Percentiles rank a stretch among this genome's conserved stretches.
These are phyloP conservation scores for Daboia siamensis DNA, from an alignment of 2,113 vertebrate genomes.

Conservation along the genomic window DNA sequence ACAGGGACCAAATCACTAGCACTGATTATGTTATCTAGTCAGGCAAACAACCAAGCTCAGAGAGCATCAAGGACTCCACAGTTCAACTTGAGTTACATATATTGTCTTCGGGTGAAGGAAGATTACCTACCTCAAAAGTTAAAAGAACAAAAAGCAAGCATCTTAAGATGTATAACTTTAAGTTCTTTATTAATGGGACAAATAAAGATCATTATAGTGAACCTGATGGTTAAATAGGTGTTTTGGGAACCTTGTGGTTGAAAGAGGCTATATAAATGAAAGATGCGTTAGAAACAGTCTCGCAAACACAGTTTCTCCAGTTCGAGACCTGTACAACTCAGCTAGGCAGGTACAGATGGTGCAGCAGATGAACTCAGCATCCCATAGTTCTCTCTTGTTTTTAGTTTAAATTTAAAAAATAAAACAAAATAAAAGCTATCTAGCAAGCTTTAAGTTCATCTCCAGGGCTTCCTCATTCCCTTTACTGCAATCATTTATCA, in stretches of 20 bases:
- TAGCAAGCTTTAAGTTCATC: constrained; percentile 63
- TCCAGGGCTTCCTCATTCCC: constrained; percentile 54
- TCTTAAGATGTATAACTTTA: constrained; percentile 22
- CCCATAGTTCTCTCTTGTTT: constrained; percentile 59
- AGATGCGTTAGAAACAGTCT: constrained; percentile 65
- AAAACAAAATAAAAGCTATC: constrained; percentile 51
- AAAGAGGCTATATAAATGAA: constrained; percentile 68
- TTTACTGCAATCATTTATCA: constrained; percentile 65
- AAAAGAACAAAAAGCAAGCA: constrained; percentile 23
- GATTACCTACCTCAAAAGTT: constrained; percentile 11
- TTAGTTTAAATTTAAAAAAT: constrained; percentile 64
- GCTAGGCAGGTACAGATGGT: constrained; percentile 67
- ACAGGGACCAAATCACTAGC: neutral
- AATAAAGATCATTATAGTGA: constrained; percentile 36
- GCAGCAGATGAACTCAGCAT: constrained; percentile 69
- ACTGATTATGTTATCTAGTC: neutral
- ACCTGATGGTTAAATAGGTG: constrained; percentile 57
- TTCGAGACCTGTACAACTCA: constrained; percentile 64
- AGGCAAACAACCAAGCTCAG: neutral
- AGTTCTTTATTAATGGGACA: constrained; percentile 40
- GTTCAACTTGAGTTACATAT: neutral
- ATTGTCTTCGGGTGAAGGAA: neutral
- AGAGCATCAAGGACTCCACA: neutral
- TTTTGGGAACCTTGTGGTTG: constrained; percentile 60
- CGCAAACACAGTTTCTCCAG: constrained; percentile 56